These are phyloP conservation scores for Lordiphosa collinella DNA, from an alignment of 1,140 invertebrate species.

Conservation along the genomic window DNA sequence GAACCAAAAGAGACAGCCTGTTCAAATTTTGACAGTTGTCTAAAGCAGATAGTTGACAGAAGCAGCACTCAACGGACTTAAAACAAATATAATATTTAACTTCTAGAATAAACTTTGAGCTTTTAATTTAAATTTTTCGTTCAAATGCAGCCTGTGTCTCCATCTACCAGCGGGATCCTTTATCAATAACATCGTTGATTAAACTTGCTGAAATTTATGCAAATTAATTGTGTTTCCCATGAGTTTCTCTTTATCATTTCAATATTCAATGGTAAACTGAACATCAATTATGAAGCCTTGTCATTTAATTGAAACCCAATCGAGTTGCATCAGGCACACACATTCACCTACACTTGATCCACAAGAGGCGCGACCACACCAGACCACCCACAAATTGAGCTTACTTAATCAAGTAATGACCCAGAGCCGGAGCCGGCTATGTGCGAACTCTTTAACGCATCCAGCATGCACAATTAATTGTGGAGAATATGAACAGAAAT, in stretches of 20 bases:
- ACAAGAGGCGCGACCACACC: neutral
- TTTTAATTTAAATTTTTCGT: no score
- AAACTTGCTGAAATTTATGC: no score
- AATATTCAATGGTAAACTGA: slow-evolving; percentile 29
- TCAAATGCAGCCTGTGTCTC: no score
- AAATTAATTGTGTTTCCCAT: slow-evolving; percentile 11
- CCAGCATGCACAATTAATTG: neutral
- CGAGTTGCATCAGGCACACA: slow-evolving; percentile 31
- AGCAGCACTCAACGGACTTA: no score
- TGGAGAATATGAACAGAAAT: neutral
- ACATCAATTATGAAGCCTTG: slow-evolving; percentile 63
- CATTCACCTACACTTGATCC: neutral
- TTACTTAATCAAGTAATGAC: slow-evolving; percentile 46
- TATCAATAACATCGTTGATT: no score
- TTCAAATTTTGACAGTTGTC: no score
- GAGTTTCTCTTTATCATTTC: slow-evolving; percentile 1
- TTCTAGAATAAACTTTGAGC: no score
- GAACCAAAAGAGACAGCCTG: no score
- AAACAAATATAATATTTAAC: no score
- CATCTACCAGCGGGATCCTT: no score
- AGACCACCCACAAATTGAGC: slow-evolving; percentile 38
- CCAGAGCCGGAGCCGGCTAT: neutral
- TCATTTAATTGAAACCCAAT: slow-evolving; percentile 68
- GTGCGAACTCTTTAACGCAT: slow-evolving; percentile 2
- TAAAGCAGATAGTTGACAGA: no score